phyloP scores from a whole-genome alignment of 2,797 vertebrate genomes.

The Orestias chungarensis region DNA sequence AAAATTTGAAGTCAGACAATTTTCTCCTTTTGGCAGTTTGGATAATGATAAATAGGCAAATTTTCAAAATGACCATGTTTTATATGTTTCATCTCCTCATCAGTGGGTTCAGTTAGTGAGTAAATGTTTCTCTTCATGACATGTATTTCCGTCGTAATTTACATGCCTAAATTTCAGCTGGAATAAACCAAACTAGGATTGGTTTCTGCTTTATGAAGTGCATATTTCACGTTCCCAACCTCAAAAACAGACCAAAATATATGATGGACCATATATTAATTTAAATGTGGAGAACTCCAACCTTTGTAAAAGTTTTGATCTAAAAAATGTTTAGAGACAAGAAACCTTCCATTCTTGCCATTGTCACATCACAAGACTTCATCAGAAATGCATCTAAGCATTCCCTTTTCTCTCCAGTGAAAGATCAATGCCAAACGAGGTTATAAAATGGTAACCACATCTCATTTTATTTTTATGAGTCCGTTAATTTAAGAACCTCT shows the following conservation, averaged over 20 bases:
- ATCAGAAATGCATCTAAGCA: slow-evolving; percentile 60
- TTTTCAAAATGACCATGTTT: background rate
- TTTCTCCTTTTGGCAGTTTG: background rate
- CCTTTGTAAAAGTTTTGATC: slow-evolving; percentile 25
- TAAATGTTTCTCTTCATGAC: background rate
- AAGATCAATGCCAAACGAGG: slow-evolving; percentile 67
- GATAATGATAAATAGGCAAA: background rate
- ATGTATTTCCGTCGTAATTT: background rate
- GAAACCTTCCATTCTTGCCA: slow-evolving; percentile 28
- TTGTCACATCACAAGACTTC: slow-evolving; percentile 46
- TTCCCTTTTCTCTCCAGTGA: slow-evolving; percentile 48
- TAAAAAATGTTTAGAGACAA: slow-evolving; percentile 28
- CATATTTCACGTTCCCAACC: background rate
- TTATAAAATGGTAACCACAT: slow-evolving; percentile 70
- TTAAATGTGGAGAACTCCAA: background rate
- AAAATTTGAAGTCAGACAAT: background rate
- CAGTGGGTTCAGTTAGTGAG: background rate
- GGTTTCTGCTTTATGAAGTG: background rate
- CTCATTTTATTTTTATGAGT: slow-evolving; percentile 63
- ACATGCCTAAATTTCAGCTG: background rate
- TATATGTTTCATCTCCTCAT: background rate
- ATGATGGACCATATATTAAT: background rate
- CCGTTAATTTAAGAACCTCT: slow-evolving; percentile 61
- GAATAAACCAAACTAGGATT: background rate
- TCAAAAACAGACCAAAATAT: background rate